Percentiles rank a stretch among this genome's conserved stretches.
phyloP scores from a whole-genome alignment of 1,140 invertebrate species.

The Sweltsa coloradensis region DNA sequence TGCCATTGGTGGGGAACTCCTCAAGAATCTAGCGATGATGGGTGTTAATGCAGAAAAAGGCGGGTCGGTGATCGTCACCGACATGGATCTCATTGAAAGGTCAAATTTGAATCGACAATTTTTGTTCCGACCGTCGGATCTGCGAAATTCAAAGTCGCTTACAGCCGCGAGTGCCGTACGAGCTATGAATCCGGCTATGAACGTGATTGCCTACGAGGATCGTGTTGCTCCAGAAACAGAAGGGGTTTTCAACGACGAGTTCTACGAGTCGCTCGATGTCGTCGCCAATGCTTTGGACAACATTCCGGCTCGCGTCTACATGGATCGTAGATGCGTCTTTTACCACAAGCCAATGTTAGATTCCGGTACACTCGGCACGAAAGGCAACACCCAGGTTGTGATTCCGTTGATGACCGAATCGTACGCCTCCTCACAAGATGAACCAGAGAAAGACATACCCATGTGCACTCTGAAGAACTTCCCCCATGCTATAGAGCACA shows the following conservation, averaged over 20 bases:
- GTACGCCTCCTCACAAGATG: constrained; percentile 96
- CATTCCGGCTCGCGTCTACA: constrained; percentile 92
- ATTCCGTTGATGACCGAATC: constrained; percentile 90
- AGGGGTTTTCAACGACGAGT: constrained; percentile 83
- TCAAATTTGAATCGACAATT: constrained; percentile 99
- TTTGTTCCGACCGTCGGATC: constrained; percentile 87
- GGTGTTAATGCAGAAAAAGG: constrained; percentile 65
- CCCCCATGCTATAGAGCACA: constrained; percentile 98
- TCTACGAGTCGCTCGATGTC: constrained; percentile 87
- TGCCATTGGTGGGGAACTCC: constrained; percentile 95
- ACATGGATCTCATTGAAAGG: constrained; percentile 99
- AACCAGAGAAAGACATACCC: constrained; percentile 96
- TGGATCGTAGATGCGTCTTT: constrained; percentile 95
- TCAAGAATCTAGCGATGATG: constrained; percentile 99
- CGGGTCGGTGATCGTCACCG: constrained; percentile 78
- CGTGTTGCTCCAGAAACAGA: constrained; percentile 93
- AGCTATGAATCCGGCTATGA: constrained; percentile 84
- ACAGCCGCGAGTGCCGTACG: constrained; percentile 75
- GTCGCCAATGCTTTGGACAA: constrained; percentile 98
- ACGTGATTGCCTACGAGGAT: constrained; percentile 82
- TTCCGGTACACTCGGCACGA: constrained; percentile 96
- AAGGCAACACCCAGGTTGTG: constrained; percentile 95
- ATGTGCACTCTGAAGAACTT: constrained; percentile 99
- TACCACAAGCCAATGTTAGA: constrained; percentile 93
- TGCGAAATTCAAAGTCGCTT: constrained; percentile 85